Evolutionary conservation across 2,797 vertebrate genomes (phyloP).

Genomic region (Enteromius viviparus): DNA sequence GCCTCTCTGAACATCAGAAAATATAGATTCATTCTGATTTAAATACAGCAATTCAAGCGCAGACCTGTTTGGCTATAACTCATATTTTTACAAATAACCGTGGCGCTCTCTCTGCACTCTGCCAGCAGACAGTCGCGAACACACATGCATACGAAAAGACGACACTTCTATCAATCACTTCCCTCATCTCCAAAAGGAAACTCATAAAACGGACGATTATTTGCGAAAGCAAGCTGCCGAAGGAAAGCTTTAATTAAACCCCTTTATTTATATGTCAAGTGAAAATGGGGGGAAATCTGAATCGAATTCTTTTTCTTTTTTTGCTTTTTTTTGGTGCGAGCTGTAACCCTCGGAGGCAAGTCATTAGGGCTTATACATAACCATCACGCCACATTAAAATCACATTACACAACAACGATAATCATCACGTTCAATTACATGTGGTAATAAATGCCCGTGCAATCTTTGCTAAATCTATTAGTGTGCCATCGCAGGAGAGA

Average conservation of each 20-base stretch:
- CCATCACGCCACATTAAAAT: conserved; percentile 85
- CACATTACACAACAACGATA: conserved; percentile 87
- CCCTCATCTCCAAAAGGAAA: conserved; percentile 65
- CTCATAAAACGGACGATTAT: conserved; percentile 71
- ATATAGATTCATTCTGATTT: conserved; percentile 40
- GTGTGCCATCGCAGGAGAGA: conserved; percentile 63
- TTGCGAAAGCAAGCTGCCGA: conserved; percentile 66
- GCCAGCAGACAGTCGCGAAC: conserved; percentile 52
- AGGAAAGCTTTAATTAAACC: conserved; percentile 73
- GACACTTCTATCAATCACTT: conserved; percentile 45
- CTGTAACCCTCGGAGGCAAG: conserved; percentile 78
- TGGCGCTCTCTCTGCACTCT: background rate
- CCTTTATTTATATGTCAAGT: conserved; percentile 70
- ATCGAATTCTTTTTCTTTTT: conserved; percentile 69
- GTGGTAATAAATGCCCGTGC: conserved; percentile 82
- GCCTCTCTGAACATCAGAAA: conserved; percentile 32
- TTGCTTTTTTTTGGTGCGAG: conserved; percentile 60
- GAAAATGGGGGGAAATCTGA: conserved; percentile 61
- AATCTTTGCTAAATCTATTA: conserved; percentile 85
- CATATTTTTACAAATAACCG: conserved; percentile 57
- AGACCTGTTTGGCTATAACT: conserved; percentile 36
- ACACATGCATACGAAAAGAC: conserved; percentile 16
- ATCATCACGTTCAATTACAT: conserved; percentile 87
- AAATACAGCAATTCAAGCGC: conserved; percentile 27
- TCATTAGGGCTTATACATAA: conserved; percentile 85